Conservation (phyloP, 2,888 invertebrate genomes). For the Leptinotarsa peninsularis region DNA sequence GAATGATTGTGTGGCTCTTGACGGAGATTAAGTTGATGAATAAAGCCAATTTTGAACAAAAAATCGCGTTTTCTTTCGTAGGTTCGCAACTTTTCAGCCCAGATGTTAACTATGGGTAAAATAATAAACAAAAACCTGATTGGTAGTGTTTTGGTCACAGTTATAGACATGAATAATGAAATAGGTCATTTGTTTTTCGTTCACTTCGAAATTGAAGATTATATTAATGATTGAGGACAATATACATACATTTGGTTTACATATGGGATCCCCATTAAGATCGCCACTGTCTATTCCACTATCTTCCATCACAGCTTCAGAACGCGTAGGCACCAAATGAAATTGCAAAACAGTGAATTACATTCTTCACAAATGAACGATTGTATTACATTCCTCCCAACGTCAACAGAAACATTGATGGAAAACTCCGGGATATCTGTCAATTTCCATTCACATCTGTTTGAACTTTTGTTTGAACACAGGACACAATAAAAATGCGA, state of each 20-base stretch:
- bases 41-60: too few species aligned
- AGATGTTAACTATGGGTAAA: too few species aligned
- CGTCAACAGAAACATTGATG: not conserved
- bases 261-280: constrained; percentile 63
- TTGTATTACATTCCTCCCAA: not conserved
- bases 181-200: too few species aligned
- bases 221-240: too few species aligned
- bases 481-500: not conserved
- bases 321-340: not conserved
- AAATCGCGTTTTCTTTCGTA: too few species aligned
- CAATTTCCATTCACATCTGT: not conserved
- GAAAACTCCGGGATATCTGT: not conserved
- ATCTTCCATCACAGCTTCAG: constrained; percentile 65
- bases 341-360: constrained; percentile 18
- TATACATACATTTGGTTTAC: constrained; percentile 55
- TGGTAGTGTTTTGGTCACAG: too few species aligned
- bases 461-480: not conserved
- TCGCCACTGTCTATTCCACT: constrained; percentile 70
- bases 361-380: constrained; percentile 4
- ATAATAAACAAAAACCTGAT: too few species aligned
- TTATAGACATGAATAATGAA: too few species aligned
- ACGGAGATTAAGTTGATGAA: too few species aligned
- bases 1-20: too few species aligned
- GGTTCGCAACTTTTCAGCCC: too few species aligned
- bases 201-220: too few species aligned